These are phyloP conservation scores for Psittacula derbiana DNA, from an alignment of 2,797 vertebrate genomes.

Conservation along the genomic window DNA sequence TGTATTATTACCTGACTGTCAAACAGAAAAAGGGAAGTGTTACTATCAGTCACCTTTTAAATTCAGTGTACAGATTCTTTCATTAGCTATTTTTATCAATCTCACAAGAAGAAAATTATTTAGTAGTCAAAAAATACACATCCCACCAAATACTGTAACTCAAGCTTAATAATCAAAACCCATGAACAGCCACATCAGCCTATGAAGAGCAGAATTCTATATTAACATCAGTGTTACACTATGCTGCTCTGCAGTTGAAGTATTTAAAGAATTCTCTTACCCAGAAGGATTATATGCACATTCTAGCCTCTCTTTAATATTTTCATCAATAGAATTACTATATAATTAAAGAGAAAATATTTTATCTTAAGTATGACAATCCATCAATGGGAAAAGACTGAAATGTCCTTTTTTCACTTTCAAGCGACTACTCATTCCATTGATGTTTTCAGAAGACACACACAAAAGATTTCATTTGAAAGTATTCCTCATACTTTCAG, in stretches of 20 bases:
- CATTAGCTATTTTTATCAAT: neutral
- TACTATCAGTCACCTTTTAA: neutral
- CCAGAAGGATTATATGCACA: neutral
- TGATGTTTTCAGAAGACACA: neutral
- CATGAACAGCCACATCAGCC: neutral
- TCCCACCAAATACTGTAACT: neutral
- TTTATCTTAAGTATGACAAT: neutral
- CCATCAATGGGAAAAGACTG: neutral
- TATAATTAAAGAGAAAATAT: neutral
- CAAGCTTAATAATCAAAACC: neutral
- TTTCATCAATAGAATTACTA: neutral
- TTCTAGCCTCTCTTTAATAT: neutral
- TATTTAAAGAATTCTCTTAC: neutral
- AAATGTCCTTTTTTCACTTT: neutral
- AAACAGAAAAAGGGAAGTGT: neutral
- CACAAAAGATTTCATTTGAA: neutral
- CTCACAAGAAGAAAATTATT: neutral
- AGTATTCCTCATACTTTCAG: neutral
- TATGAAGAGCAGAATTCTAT: neutral
- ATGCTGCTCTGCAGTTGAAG: neutral
- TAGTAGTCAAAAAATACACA: neutral
- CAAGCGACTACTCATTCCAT: neutral
- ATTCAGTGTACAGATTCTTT: neutral
- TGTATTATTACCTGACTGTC: conserved; percentile 81
- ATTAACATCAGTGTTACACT: neutral